Evolutionary conservation across 2,797 vertebrate genomes (phyloP).

Genomic region (Lepus townsendii): DNA sequence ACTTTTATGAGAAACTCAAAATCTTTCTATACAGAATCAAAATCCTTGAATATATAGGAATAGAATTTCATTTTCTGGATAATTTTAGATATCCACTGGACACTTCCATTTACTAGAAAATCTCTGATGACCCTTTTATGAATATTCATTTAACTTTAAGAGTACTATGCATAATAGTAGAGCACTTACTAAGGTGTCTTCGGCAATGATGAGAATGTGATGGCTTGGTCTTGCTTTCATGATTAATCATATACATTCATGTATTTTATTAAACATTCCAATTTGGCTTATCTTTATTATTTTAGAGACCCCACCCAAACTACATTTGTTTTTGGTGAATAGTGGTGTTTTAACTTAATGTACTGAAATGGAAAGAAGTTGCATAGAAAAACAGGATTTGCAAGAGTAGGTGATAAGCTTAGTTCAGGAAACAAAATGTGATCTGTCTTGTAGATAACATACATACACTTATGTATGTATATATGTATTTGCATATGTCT

Average conservation of each 20-base stretch:
- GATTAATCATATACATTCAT: not conserved
- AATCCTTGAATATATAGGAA: not conserved
- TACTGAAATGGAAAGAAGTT: slow-evolving; percentile 14
- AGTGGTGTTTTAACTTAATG: not conserved
- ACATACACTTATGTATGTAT: not conserved
- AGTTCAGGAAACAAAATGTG: not conserved
- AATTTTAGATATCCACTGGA: not conserved
- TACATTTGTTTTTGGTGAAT: slow-evolving; percentile 36
- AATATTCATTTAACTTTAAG: not conserved
- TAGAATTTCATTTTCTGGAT: not conserved
- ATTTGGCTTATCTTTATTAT: not conserved
- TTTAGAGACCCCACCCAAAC: not conserved
- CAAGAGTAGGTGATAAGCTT: not conserved
- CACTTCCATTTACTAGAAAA: not conserved
- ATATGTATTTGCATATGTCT: not conserved
- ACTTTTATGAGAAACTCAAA: not conserved
- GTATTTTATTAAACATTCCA: not conserved
- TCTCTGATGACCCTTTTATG: not conserved
- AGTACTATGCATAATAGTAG: not conserved
- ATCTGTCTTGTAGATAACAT: not conserved
- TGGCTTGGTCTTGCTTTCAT: not conserved
- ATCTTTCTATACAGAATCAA: not conserved
- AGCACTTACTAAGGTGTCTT: not conserved
- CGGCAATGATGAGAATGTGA: not conserved
- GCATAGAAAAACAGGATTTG: not conserved